phyloP scores from a whole-genome alignment of 2,797 vertebrate species.

The Oreortyx pictus region DNA sequence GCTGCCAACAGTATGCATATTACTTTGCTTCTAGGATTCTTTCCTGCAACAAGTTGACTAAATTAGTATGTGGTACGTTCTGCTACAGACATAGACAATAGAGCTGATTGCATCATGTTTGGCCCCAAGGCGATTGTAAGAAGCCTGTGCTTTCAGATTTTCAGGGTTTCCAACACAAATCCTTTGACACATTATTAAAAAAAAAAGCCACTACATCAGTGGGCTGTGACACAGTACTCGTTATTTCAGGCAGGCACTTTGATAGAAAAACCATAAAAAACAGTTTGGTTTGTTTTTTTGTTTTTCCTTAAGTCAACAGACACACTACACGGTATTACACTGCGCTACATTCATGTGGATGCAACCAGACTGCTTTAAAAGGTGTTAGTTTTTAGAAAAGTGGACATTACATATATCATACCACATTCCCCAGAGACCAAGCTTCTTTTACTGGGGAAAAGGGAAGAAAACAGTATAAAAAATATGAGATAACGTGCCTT shows the following conservation, averaged over 20 bases:
- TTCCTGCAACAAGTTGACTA: not conserved
- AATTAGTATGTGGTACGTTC: not conserved
- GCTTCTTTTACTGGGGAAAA: not conserved
- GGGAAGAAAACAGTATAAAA: not conserved
- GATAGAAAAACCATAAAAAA: rapidly evolving
- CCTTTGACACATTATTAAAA: not conserved
- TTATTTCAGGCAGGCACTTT: not conserved
- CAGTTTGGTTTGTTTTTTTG: not conserved
- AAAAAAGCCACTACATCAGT: not conserved
- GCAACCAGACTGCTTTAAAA: not conserved
- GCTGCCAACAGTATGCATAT: not conserved
- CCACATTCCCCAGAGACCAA: not conserved
- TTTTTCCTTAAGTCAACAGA: not conserved
- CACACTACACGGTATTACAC: too few relatives aligned
- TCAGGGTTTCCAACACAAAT: not conserved
- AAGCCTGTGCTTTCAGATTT: not conserved
- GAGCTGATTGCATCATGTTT: not conserved
- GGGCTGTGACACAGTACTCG: not conserved
- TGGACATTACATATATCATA: not conserved
- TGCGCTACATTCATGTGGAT: not conserved
- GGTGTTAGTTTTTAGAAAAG: not conserved
- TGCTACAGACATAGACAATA: not conserved
- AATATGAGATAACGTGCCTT: not conserved
- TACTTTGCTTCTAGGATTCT: not conserved
- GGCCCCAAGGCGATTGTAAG: not conserved